These are phyloP conservation scores for Aphrophora alni DNA, from an alignment of 2,888 invertebrate genomes.

Conservation along the genomic window DNA sequence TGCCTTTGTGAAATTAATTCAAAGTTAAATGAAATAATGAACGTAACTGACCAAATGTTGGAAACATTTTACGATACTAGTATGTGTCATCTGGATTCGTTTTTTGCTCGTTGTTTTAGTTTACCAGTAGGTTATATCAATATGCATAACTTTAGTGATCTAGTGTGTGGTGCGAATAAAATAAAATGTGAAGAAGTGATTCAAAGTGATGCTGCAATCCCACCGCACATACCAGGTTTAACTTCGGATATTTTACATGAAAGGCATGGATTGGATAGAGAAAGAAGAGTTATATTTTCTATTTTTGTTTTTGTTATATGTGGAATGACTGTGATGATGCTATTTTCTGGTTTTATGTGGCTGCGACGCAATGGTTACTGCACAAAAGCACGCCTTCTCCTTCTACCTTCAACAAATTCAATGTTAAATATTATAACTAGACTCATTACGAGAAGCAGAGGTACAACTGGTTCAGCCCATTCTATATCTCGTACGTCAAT, in stretches of 20 bases:
- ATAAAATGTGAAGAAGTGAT: constrained; percentile 57
- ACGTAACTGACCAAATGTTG: constrained; percentile 59
- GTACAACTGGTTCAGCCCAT: constrained; percentile 56
- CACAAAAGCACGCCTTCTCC: constrained; percentile 51
- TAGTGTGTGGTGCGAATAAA: constrained; percentile 62
- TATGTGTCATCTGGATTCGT: constrained; percentile 66
- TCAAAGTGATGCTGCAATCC: constrained; percentile 63
- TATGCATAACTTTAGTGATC: constrained; percentile 67
- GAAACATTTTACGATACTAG: constrained; percentile 62
- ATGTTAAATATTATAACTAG: constrained; percentile 43
- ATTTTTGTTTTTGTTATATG: constrained; percentile 63
- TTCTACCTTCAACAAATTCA: constrained; percentile 47
- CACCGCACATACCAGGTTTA: constrained; percentile 43
- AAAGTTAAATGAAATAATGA: constrained; percentile 61
- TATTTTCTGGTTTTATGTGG: constrained; percentile 65
- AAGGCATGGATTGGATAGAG: constrained; percentile 45
- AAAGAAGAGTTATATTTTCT: constrained; percentile 57
- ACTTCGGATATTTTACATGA: constrained; percentile 46
- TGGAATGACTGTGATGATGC: constrained; percentile 62
- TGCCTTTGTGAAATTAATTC: constrained; percentile 66
- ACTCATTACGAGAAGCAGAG: constrained; percentile 41
- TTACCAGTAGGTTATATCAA: constrained; percentile 68
- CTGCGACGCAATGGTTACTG: constrained; percentile 65
- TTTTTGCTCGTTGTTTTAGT: constrained; percentile 69
- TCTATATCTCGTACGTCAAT: constrained; percentile 67